phyloP scores from a whole-genome alignment of 2,888 invertebrate species.

The Sericinus montela region DNA sequence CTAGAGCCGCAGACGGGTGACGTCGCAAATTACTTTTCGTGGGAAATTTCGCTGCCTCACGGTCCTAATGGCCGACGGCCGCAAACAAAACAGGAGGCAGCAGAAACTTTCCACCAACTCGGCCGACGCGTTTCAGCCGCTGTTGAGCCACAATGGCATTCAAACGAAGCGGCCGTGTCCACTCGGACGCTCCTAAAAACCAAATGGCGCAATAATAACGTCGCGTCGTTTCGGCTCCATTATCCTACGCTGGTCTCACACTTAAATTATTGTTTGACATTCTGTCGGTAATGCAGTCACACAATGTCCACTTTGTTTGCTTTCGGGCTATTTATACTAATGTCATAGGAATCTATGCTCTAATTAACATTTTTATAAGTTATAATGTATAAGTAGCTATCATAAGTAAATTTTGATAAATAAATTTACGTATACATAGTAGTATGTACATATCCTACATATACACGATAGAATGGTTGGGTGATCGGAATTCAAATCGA shows the following conservation, averaged over 20 bases:
- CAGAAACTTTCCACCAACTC: slow-evolving; percentile 52
- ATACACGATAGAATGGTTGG: too few species aligned
- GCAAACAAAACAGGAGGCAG: slow-evolving; percentile 60
- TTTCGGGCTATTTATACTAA: too few species aligned
- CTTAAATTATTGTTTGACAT: slow-evolving; percentile 11
- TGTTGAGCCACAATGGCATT: slow-evolving; percentile 29
- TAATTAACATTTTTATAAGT: too few species aligned
- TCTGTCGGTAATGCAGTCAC: not conserved
- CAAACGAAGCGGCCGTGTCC: slow-evolving; percentile 21
- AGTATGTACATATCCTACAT: too few species aligned
- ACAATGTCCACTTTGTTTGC: not conserved
- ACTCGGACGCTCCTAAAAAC: slow-evolving; percentile 6
- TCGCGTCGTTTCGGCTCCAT: not conserved
- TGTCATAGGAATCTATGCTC: too few species aligned
- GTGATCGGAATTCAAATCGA: too few species aligned
- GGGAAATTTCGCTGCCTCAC: slow-evolving; percentile 54
- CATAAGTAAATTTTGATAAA: too few species aligned
- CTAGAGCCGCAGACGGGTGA: slow-evolving; percentile 51
- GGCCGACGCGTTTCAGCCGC: slow-evolving; percentile 8
- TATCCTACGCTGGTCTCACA: not conserved
- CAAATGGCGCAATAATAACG: not conserved
- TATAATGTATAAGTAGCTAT: too few species aligned
- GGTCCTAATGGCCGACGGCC: slow-evolving; percentile 53
- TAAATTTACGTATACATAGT: too few species aligned
- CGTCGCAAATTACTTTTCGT: slow-evolving; percentile 67